Evolutionary conservation across 2,113 vertebrate genomes (phyloP), one percentile per base, ranked within the genome.

Genomic region (Erythrolamprus reginae): DNA sequence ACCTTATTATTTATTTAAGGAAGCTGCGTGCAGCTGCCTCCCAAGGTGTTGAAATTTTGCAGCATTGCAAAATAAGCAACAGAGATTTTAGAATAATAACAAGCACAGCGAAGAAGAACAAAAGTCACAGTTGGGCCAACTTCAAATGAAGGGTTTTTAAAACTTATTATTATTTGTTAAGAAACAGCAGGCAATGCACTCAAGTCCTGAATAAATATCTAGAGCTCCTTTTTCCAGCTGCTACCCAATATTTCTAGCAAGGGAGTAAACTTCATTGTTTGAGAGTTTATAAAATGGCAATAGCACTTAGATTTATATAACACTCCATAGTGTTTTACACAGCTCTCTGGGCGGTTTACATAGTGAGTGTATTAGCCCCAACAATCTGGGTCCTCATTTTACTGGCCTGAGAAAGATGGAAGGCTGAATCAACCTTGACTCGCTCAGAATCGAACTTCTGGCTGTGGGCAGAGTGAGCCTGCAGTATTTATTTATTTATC

Each of bases 1-100:
- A 2, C 0, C 89, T 90, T 77, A 91, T 94, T 28, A 94, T 93
- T 96, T 95, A 96, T 96, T 96, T 94, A 95, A 91, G 47, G 89
- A 0, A 70, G 15, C 92, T 45, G 83, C 0, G 0, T 92, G 33
- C 55, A 86, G 90, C 94, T 92, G 92, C 94, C 92, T 45, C 0
- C 10, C 0, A 86, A 84, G 0, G 24, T 0, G 12, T 42, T 10
- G 82, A 87, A 87, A 82, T 86, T 70, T 47, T 45, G 89, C n/a
- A 0, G 89, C 88, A 92, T n/a, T 1, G 86, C 87, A 13, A 65
- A 91, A 86, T 82, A 1, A 91, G 47, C 13, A 77, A 90, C 0
- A 0, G 88, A 0, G 42, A 53, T 90, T 50, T 24, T 26, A 28
- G 33, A 17, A 90, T 53, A 90, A 90, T 58, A 58, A 48, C 4